These are phyloP conservation scores for Podocnemis expansa DNA, from an alignment of 2,113 vertebrate species.

Conservation along the genomic window DNA sequence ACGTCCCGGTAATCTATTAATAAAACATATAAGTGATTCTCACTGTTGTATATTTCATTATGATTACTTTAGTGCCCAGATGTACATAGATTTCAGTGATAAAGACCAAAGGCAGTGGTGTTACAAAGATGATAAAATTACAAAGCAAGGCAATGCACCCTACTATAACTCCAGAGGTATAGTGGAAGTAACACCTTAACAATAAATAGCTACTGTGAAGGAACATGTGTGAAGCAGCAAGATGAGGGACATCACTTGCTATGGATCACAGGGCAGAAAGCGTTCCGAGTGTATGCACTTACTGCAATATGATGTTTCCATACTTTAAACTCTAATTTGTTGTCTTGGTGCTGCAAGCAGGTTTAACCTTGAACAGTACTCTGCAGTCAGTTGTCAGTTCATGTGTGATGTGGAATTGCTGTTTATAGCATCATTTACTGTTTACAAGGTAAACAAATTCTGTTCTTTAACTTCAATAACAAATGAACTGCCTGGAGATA, in stretches of 20 bases:
- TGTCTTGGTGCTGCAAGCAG: not conserved
- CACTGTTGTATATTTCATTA: not conserved
- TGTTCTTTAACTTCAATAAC: not conserved
- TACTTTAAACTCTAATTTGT: not conserved
- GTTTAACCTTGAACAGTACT: not conserved
- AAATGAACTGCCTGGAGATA: not conserved
- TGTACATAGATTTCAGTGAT: not conserved
- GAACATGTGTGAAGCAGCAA: not conserved
- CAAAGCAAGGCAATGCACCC: not conserved
- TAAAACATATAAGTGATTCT: not conserved
- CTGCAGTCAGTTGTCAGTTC: not conserved
- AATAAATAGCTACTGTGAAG: not conserved
- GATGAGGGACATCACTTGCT: not conserved
- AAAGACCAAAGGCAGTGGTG: not conserved
- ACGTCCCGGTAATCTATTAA: not conserved
- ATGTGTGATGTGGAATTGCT: not conserved
- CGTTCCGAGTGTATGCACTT: not conserved
- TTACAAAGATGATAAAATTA: not conserved
- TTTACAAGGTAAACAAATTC: not conserved
- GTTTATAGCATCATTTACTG: not conserved
- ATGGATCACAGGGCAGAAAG: not conserved
- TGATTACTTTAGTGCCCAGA: not conserved
- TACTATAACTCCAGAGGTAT: not conserved
- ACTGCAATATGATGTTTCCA: not conserved
- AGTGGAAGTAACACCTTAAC: not conserved